These are phyloP conservation scores for Phaethon lepturus DNA, from an alignment of 2,113 vertebrate species.

Conservation along the genomic window DNA sequence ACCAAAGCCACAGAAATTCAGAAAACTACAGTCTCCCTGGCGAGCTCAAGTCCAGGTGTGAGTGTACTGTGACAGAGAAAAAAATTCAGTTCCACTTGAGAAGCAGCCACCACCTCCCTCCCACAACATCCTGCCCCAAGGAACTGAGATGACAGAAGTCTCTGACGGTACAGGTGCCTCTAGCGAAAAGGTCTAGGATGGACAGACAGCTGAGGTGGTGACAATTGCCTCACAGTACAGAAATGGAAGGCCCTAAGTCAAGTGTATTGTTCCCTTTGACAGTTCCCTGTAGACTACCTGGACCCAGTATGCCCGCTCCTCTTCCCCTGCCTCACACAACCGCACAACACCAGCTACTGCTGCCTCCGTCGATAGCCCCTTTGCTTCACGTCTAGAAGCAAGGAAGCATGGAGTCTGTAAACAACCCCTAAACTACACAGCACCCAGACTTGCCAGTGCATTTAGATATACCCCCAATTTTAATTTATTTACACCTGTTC, in stretches of 20 bases:
- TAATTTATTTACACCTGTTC: background rate
- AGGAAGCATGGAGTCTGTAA: background rate
- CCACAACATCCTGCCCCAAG: background rate
- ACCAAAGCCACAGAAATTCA: background rate
- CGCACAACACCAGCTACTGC: background rate
- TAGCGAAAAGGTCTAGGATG: background rate
- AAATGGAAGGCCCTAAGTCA: background rate
- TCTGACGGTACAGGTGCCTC: background rate
- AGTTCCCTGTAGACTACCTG: background rate
- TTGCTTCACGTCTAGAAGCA: accelerated
- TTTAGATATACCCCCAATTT: accelerated
- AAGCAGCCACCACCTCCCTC: background rate
- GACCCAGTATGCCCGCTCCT: background rate
- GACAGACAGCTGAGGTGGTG: background rate
- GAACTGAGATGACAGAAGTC: background rate
- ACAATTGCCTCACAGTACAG: accelerated
- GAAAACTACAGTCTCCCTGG: background rate
- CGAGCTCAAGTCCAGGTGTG: background rate
- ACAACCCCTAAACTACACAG: background rate
- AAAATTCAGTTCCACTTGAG: background rate
- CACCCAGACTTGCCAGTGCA: background rate
- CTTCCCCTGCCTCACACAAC: background rate
- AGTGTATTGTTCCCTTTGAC: background rate
- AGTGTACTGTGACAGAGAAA: background rate
- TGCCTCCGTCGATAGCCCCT: background rate